These are phyloP conservation scores for Bradypodion pumilum DNA, from an alignment of 2,797 vertebrate species.

Conservation along the genomic window DNA sequence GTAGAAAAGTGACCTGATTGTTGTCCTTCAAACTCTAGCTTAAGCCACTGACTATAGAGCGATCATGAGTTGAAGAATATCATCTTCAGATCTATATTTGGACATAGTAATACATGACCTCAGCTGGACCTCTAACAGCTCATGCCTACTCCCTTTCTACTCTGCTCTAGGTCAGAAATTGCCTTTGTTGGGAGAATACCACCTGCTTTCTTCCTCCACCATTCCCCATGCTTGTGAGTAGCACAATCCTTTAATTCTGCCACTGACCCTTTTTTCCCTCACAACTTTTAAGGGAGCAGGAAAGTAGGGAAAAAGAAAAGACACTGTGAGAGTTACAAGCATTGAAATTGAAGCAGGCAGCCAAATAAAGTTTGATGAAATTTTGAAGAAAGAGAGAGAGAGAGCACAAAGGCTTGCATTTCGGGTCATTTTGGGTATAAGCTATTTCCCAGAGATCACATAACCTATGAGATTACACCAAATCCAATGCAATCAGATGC, in stretches of 20 bases:
- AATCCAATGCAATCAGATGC: no score
- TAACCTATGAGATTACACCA: no score
- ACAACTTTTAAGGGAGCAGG: no score
- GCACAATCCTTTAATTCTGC: not conserved
- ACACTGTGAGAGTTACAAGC: not conserved
- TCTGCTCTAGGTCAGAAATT: not conserved
- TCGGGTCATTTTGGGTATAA: no score
- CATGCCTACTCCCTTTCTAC: not conserved
- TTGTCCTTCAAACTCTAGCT: not conserved
- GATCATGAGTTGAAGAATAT: not conserved
- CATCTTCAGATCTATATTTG: not conserved
- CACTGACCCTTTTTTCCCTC: not conserved
- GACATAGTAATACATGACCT: not conserved
- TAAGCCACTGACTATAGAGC: not conserved
- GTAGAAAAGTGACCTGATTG: not conserved
- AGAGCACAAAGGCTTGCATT: no score
- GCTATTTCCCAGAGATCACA: no score
- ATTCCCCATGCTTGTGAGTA: not conserved
- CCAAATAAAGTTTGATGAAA: not conserved
- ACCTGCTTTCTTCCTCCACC: no score
- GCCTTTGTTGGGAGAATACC: not conserved
- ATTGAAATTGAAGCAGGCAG: not conserved
- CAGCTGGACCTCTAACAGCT: not conserved
- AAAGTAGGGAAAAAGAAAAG: not conserved
- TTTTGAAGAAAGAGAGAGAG: no score